These are phyloP conservation scores for Dinothrombium tinctorium DNA, from an alignment of 1,140 invertebrate genomes.

Conservation along the genomic window DNA sequence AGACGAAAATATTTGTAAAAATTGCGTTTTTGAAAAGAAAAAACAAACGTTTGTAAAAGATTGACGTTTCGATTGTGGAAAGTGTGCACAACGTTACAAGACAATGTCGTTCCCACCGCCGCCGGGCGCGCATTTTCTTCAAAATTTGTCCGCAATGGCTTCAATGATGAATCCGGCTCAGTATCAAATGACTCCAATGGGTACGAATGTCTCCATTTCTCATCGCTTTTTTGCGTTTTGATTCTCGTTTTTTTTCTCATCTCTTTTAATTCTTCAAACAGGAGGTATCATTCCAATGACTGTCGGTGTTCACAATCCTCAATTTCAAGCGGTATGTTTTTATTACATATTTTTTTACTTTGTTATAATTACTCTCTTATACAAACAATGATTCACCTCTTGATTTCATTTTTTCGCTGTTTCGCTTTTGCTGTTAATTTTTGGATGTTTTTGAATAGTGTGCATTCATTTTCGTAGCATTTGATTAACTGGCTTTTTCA, in stretches of 20 bases:
- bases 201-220: not conserved
- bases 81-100: too few relatives aligned
- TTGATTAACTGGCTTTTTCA: too few relatives aligned
- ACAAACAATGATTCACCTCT: too few relatives aligned
- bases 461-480: too few relatives aligned
- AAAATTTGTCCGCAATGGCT: constrained; percentile 2
- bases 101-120: constrained; percentile 3
- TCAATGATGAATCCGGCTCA: constrained; percentile 1
- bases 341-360: not conserved
- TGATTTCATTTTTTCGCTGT: too few relatives aligned
- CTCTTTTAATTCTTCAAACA: not conserved
- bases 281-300: constrained; percentile 4
- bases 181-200: constrained; percentile 4
- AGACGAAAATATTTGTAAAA: too few relatives aligned
- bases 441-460: too few relatives aligned
- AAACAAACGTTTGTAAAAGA: too few relatives aligned
- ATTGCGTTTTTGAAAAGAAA: too few relatives aligned
- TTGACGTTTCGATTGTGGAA: too few relatives aligned
- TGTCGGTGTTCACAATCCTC: not conserved
- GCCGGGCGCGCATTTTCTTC: not conserved
- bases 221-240: not conserved
- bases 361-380: not conserved
- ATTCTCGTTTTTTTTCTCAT: not conserved
- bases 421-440: too few relatives aligned
- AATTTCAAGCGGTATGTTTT: not conserved